phyloP scores from a whole-genome alignment of 2,888 invertebrate species.

The Diachrysia chrysitis region DNA sequence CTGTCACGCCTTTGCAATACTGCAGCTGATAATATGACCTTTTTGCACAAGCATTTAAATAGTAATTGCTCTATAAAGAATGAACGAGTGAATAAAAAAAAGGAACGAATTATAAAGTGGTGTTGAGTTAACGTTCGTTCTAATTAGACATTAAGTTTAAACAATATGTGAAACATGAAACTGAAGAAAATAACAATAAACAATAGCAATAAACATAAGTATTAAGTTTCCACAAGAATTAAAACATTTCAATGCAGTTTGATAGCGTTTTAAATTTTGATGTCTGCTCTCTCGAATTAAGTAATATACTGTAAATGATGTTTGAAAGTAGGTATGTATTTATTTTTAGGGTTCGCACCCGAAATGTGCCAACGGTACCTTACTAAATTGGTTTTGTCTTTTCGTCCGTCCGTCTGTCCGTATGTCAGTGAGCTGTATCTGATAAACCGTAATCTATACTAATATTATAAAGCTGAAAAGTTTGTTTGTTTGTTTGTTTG shows the following conservation, averaged over 20 bases:
- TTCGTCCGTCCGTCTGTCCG: too few species aligned
- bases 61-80: neutral
- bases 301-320: conserved; percentile 13
- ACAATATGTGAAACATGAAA: conserved; percentile 12
- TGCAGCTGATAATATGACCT: too few species aligned
- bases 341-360: neutral
- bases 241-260: conserved; percentile 16
- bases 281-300: conserved; percentile 6
- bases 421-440: too few species aligned
- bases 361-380: neutral
- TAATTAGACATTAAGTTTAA: conserved; percentile 17
- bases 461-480: too few species aligned
- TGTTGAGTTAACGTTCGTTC: neutral
- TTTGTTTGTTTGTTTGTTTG: too few species aligned
- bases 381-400: neutral
- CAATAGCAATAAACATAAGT: conserved; percentile 18
- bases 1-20: too few species aligned
- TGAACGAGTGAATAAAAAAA: neutral
- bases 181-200: conserved; percentile 15
- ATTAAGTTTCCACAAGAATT: conserved; percentile 16
- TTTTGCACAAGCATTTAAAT: too few species aligned
- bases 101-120: neutral
- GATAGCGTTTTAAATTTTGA: conserved; percentile 12
- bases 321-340: neutral
- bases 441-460: too few species aligned